These are phyloP conservation scores for Leptothorax acervorum DNA, from an alignment of 2,888 invertebrate species.

Conservation along the genomic window DNA sequence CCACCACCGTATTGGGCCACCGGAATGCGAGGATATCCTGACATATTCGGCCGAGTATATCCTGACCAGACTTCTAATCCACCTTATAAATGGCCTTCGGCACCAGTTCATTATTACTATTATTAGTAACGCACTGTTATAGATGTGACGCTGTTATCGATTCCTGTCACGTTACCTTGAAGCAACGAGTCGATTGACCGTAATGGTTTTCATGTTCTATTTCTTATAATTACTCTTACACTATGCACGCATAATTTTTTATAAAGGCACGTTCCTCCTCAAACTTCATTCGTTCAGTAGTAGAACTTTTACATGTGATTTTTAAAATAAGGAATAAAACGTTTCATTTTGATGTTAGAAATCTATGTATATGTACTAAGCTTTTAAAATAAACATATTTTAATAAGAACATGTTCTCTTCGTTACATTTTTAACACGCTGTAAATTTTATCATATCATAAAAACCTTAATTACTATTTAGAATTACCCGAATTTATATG, in stretches of 20 bases:
- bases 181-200: too few species aligned
- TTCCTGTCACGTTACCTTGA: too few species aligned
- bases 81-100: neutral
- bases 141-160: too few species aligned
- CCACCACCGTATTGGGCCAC: too few species aligned
- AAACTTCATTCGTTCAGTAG: neutral
- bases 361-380: neutral
- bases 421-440: neutral
- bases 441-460: neutral
- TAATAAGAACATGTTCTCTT: neutral
- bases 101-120: too few species aligned
- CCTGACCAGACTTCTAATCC: neutral
- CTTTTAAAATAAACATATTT: conserved; percentile 9
- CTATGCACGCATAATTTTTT: neutral
- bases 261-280: neutral
- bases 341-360: neutral
- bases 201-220: too few species aligned
- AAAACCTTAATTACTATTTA: neutral
- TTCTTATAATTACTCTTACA: too few species aligned
- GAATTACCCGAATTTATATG: conserved; percentile 5
- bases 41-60: neutral
- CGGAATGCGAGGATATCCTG: neutral
- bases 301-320: conserved; percentile 44
- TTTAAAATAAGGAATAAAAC: neutral
- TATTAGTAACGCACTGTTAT: too few species aligned